Base-by-base conservation (phyloP, 2,113 vertebrate species). In the Pampusana beccarii region DNA sequence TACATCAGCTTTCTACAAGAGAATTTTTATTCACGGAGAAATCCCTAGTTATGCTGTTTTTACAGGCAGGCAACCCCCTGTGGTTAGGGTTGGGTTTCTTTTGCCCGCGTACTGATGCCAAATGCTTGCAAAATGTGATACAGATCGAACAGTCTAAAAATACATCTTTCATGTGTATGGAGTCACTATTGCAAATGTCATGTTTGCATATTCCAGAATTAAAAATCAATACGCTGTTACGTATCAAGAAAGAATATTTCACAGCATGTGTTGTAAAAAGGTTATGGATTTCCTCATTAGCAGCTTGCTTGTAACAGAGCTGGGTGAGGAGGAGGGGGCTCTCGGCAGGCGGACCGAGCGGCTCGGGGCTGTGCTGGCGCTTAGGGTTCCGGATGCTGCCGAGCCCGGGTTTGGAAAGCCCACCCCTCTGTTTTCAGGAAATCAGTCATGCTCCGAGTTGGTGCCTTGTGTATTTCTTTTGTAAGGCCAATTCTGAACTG, bases 161-260 rank as follows among this genome's bases (percentile, higher is more conserved):
- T 58, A 65, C 29, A 25, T 80, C 86, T 92, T 95, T 79, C 92
- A 80, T 91, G 80, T 94, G 42, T 50, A 2, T 28, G 84, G 50
- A 84, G 70, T 70, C 69, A 11, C 84, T 61, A 54, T 69, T 92
- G 96, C 92, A 97, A 97, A 97, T 97, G 96, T 94, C 96, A 95
- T 93, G 96, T 96, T 97, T 97, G 96, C 94, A 91, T 97, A 96
- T 95, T 94, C 80, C 48, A 56, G 91, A 96, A 97, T 97, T 92
- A 95, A 96, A 96, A 96, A 96, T 97, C 96, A 93, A 96, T 97
- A 96, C 74, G 72, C 83, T 65, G 82, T 94, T 93, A 85, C 10
- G 2, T 85, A 84, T 79, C 25, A n/a, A 72, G 91, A 89, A 79
- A 42, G 80, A 92, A 5, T 87, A 50, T 95, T 96, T 93, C 56